These are phyloP conservation scores for Carabus problematicus DNA, from an alignment of 2,888 invertebrate species.

Conservation along the genomic window DNA sequence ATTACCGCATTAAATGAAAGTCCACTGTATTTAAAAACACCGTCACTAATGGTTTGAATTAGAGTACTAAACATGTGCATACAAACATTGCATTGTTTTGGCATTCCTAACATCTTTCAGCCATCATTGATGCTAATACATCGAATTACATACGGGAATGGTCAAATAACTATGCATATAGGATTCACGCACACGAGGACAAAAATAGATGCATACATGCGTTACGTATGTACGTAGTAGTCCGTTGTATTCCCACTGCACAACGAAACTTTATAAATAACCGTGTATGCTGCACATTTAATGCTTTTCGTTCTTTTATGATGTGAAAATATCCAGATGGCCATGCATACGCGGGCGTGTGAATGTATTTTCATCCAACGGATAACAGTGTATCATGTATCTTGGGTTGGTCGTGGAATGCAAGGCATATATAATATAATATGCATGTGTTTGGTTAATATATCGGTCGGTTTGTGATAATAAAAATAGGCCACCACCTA, in stretches of 20 bases:
- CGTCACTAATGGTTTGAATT: not conserved
- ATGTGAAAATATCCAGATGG: constrained; percentile 32
- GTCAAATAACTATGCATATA: too few species aligned
- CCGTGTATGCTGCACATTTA: not conserved
- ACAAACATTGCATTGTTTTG: constrained; percentile 6
- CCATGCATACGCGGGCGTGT: constrained; percentile 12
- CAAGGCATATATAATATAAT: too few species aligned
- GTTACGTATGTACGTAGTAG: not conserved
- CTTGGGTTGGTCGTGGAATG: too few species aligned
- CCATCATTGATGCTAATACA: too few species aligned
- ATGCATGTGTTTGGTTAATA: too few species aligned
- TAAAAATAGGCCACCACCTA: constrained; percentile 4
- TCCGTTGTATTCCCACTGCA: not conserved
- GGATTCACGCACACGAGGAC: too few species aligned
- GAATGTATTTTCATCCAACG: not conserved
- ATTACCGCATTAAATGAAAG: too few species aligned
- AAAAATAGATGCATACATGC: too few species aligned
- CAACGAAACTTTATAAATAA: constrained; percentile 18
- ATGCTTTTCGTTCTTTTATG: constrained; percentile 23
- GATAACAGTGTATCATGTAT: too few species aligned
- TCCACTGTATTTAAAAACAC: not conserved
- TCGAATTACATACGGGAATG: too few species aligned
- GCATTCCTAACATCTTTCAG: not conserved
- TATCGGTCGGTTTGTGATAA: too few species aligned
- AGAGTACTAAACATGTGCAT: constrained; percentile 11